These are phyloP conservation scores for Philhelius pedissequus DNA, from an alignment of 2,888 invertebrate species.

Conservation along the genomic window DNA sequence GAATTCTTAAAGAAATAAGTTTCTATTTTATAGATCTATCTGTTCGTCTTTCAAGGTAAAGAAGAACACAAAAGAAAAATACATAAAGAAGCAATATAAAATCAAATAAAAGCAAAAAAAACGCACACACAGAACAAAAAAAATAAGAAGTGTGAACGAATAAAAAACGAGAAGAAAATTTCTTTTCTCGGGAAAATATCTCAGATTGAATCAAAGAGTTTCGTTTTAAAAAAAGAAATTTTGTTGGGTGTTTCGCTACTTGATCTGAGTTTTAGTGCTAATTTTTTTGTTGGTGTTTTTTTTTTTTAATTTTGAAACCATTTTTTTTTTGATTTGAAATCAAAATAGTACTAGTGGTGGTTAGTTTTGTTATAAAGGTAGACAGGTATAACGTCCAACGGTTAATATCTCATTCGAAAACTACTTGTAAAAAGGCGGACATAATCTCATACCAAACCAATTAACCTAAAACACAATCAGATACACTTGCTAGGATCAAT, in stretches of 20 bases:
- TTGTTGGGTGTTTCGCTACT: slow-evolving; percentile 23
- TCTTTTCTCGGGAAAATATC: slow-evolving; percentile 63
- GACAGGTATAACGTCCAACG: slow-evolving; percentile 39
- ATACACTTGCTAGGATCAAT: slow-evolving; percentile 40
- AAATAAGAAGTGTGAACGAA: slow-evolving; percentile 55
- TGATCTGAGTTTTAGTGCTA: slow-evolving; percentile 8
- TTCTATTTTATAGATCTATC: slow-evolving; percentile 19
- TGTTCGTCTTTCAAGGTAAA: slow-evolving; percentile 45
- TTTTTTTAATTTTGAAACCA: background rate
- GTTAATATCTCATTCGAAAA: slow-evolving; percentile 3
- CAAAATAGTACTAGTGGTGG: background rate
- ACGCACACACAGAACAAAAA: slow-evolving; percentile 50
- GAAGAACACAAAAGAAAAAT: slow-evolving; percentile 39
- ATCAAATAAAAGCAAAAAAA: slow-evolving; percentile 27
- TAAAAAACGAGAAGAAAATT: slow-evolving; percentile 58
- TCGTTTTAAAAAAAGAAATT: slow-evolving; percentile 20
- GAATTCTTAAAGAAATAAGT: slow-evolving; percentile 37
- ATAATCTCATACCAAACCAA: background rate
- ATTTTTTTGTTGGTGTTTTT: background rate
- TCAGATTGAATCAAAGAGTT: slow-evolving; percentile 44
- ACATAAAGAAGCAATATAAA: slow-evolving; percentile 51
- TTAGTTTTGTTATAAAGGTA: slow-evolving; percentile 28
- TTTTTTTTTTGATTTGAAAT: background rate
- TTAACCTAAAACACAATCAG: slow-evolving; percentile 19
- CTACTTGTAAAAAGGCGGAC: slow-evolving; percentile 41